Evolutionary conservation across 2,113 vertebrate genomes (phyloP).

Genomic region (Lutjanus erythropterus): DNA sequence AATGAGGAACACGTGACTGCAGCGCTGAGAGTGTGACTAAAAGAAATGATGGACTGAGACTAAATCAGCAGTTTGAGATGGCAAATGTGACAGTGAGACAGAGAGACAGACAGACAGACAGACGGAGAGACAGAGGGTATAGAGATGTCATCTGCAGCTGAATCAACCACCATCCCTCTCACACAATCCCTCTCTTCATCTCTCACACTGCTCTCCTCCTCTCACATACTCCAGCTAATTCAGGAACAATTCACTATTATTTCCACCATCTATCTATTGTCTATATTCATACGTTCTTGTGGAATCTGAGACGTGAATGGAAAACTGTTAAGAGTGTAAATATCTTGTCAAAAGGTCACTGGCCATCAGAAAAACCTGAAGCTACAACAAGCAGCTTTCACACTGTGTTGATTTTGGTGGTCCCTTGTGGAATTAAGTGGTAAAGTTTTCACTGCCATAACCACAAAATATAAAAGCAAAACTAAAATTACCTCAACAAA

Average conservation of each 20-base stretch:
- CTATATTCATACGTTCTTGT: neutral
- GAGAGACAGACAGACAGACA: neutral
- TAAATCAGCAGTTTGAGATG: neutral
- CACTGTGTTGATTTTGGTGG: too few relatives aligned
- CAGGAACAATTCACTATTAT: constrained; percentile 33
- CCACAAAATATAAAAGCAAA: too few relatives aligned
- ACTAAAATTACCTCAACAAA: too few relatives aligned
- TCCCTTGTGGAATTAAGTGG: too few relatives aligned
- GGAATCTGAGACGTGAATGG: constrained; percentile 2
- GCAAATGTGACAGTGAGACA: constrained; percentile 4
- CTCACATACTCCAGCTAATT: constrained; percentile 32
- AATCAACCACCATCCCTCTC: constrained; percentile 49
- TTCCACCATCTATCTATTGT: constrained; percentile 12
- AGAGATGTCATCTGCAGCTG: constrained; percentile 56
- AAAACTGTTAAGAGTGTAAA: too few relatives aligned
- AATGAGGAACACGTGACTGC: constrained; percentile 36
- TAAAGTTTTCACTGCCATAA: too few relatives aligned
- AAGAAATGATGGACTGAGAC: neutral
- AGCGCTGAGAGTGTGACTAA: neutral
- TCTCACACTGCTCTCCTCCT: constrained; percentile 13
- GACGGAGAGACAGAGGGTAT: neutral
- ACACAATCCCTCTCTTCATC: constrained; percentile 58
- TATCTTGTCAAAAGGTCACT: too few relatives aligned
- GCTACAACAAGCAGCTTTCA: neutral
- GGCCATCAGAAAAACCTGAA: neutral